These are phyloP conservation scores for Ceyx margarethae DNA, from an alignment of 2,113 vertebrate genomes.

Conservation along the genomic window DNA sequence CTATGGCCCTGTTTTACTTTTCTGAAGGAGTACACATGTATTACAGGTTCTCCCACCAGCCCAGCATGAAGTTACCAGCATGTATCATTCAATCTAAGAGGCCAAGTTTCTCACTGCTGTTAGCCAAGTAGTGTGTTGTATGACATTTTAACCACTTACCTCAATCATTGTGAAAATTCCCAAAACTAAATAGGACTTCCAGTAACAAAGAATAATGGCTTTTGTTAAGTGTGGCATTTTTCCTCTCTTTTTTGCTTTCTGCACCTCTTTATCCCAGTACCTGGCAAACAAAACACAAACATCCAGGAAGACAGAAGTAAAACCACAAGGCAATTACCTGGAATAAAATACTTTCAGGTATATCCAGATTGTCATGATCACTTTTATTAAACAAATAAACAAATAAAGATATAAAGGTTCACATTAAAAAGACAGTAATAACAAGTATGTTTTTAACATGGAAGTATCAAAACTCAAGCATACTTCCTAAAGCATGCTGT, in stretches of 20 bases:
- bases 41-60: background rate
- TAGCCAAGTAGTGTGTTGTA: background rate
- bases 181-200: conserved; percentile 86
- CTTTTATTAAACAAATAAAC: background rate
- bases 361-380: background rate
- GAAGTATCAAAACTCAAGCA: background rate
- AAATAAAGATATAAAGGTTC: background rate
- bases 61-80: background rate
- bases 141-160: conserved; percentile 71
- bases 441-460: background rate
- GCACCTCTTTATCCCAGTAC: conserved; percentile 87
- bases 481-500: background rate
- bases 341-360: background rate
- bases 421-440: background rate
- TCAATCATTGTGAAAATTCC: conserved; percentile 89
- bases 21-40: background rate
- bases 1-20: background rate
- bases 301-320: background rate
- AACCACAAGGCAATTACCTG: background rate
- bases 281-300: conserved; percentile 65
- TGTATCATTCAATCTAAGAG: background rate
- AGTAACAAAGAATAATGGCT: conserved; percentile 88
- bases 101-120: background rate
- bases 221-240: conserved; percentile 80
- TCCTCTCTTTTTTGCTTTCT: conserved; percentile 80